A percentile compares a stretch with the other conserved stretches of the same genome.
Conservation (phyloP, 64 coral and sea anemone genomes). For the Montipora foliosa region DNA sequence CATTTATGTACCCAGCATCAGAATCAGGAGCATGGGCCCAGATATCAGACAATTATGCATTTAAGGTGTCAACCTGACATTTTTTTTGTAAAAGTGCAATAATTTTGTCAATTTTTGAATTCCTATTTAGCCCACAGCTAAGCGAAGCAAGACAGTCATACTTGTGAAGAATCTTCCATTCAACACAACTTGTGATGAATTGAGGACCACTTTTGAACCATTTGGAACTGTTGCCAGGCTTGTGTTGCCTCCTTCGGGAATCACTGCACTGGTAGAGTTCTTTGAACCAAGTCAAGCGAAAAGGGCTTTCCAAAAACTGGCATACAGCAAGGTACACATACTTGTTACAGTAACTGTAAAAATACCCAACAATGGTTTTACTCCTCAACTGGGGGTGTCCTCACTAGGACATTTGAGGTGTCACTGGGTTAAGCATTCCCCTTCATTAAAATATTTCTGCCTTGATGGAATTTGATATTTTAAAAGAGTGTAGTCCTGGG, state of each 20-base stretch:
- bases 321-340: constrained; percentile 84
- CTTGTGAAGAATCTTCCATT: constrained; percentile 96
- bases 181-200: constrained; percentile 79
- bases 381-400: too few relatives aligned
- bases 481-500: too few relatives aligned
- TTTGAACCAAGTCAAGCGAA: constrained; percentile 84
- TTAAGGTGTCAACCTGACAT: too few relatives aligned
- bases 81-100: background rate
- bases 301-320: constrained; percentile 94
- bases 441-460: too few relatives aligned
- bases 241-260: constrained; percentile 87
- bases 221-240: constrained; percentile 87
- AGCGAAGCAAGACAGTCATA: constrained; percentile 95
- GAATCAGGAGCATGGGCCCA: too few relatives aligned
- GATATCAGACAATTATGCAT: too few relatives aligned
- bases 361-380: too few relatives aligned
- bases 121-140: constrained; percentile 66
- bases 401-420: too few relatives aligned
- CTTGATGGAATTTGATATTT: too few relatives aligned
- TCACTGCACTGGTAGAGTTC: constrained; percentile 92
- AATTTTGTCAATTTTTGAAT: background rate
- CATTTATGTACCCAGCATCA: too few relatives aligned
- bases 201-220: constrained; percentile 81
- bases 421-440: too few relatives aligned
- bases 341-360: too few relatives aligned